These are phyloP conservation scores for Microplitis manilae DNA, from an alignment of 2,888 invertebrate species.

Conservation along the genomic window DNA sequence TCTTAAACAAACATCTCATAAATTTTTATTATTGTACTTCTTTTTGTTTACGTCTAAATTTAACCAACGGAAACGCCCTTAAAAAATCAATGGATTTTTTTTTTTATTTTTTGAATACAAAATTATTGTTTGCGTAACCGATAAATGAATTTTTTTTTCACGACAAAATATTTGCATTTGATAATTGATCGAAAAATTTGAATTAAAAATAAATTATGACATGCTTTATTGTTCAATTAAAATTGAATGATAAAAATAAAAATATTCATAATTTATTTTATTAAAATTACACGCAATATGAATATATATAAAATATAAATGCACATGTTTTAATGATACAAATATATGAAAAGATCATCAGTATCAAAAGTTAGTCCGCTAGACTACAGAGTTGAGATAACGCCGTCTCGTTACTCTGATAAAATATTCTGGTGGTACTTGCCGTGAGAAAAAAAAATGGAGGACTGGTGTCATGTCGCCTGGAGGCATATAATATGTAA, in stretches of 20 bases:
- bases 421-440: slow-evolving; percentile 23
- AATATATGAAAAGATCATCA: slow-evolving; percentile 12
- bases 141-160: neutral
- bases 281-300: neutral
- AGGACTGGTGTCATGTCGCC: slow-evolving; percentile 29
- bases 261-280: neutral
- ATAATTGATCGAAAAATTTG: neutral
- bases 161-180: too few relatives aligned
- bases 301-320: neutral
- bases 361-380: neutral
- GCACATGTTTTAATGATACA: neutral
- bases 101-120: neutral
- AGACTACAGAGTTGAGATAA: neutral
- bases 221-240: neutral
- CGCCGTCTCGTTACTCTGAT: slow-evolving; percentile 26
- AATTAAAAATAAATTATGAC: neutral
- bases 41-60: neutral
- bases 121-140: neutral
- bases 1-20: neutral
- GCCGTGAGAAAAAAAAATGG: slow-evolving; percentile 26
- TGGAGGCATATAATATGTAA: slow-evolving; percentile 5
- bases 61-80: neutral
- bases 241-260: neutral
- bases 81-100: neutral
- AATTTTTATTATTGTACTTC: neutral